Evolutionary conservation across 2,888 invertebrate species (phyloP).

Genomic region (Dioctria linearis): DNA sequence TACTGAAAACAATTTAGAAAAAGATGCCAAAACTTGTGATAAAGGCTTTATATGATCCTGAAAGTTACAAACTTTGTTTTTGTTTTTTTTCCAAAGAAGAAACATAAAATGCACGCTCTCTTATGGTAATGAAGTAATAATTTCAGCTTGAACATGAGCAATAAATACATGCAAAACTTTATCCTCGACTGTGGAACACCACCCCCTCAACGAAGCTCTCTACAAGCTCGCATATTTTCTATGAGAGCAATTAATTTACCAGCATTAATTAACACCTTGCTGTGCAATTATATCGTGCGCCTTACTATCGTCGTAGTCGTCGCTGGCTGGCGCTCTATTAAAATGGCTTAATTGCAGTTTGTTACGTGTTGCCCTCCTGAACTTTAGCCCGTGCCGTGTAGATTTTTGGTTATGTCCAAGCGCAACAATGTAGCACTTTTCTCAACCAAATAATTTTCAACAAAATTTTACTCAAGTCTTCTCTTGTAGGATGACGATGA

Average conservation of each 20-base stretch:
- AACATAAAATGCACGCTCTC: conserved; percentile 38
- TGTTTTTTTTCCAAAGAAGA: not conserved
- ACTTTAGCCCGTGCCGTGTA: conserved; percentile 14
- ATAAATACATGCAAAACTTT: conserved; percentile 38
- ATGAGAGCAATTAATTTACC: conserved; percentile 38
- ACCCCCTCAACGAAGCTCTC: not conserved
- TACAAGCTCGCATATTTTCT: conserved; percentile 3
- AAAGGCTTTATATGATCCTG: not conserved
- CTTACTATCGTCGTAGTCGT: conserved; percentile 15
- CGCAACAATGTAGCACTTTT: conserved; percentile 42
- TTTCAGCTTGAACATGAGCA: conserved; percentile 29
- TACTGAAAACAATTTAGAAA: too few species aligned
- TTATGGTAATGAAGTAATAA: conserved; percentile 48
- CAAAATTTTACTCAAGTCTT: conserved; percentile 29
- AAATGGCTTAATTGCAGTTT: conserved; percentile 39
- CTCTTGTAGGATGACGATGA: conserved; percentile 5
- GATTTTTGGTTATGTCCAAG: conserved; percentile 24
- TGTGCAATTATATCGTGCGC: conserved; percentile 46
- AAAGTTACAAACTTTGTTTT: conserved; percentile 6
- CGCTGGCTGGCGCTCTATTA: conserved; percentile 24
- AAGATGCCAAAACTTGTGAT: too few species aligned
- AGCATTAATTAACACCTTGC: conserved; percentile 50
- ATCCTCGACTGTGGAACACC: not conserved
- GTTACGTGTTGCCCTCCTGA: conserved; percentile 32
- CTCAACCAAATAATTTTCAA: conserved; percentile 27